Evolutionary conservation across 2,797 vertebrate genomes (phyloP).

Genomic region (Cirrhinus molitorella): DNA sequence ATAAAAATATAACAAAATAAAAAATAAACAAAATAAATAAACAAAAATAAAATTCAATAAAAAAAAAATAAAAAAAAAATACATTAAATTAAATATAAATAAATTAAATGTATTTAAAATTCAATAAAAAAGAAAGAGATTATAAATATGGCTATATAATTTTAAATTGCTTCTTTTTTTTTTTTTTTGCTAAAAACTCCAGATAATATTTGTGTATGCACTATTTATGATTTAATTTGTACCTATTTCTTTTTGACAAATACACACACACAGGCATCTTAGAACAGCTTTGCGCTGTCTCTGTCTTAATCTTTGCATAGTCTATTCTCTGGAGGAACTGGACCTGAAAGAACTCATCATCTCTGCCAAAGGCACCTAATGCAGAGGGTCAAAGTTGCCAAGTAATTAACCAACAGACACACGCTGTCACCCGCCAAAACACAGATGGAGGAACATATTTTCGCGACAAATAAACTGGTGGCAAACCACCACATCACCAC

Average conservation of each 20-base stretch:
- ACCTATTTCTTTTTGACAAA: background rate
- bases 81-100: too few relatives aligned
- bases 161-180: background rate
- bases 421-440: background rate
- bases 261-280: constrained; percentile 14
- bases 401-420: constrained; percentile 40
- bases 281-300: background rate
- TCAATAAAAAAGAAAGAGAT: too few relatives aligned
- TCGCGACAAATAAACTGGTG: constrained; percentile 1
- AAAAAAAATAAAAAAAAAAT: background rate
- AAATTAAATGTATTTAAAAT: background rate
- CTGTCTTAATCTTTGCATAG: constrained; percentile 49
- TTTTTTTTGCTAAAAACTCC: background rate
- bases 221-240: background rate
- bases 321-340: constrained; percentile 74
- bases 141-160: background rate
- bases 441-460: constrained; percentile 18
- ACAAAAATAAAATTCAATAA: too few relatives aligned
- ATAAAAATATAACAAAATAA: too few relatives aligned
- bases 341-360: constrained; percentile 75
- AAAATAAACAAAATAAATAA: too few relatives aligned
- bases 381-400: constrained; percentile 61
- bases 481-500: background rate
- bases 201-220: background rate
- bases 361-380: constrained; percentile 67